Evolutionary conservation across 2,888 invertebrate species (phyloP), one percentile per base, ranked within the genome.

Genomic region (Pyralis farinalis): DNA sequence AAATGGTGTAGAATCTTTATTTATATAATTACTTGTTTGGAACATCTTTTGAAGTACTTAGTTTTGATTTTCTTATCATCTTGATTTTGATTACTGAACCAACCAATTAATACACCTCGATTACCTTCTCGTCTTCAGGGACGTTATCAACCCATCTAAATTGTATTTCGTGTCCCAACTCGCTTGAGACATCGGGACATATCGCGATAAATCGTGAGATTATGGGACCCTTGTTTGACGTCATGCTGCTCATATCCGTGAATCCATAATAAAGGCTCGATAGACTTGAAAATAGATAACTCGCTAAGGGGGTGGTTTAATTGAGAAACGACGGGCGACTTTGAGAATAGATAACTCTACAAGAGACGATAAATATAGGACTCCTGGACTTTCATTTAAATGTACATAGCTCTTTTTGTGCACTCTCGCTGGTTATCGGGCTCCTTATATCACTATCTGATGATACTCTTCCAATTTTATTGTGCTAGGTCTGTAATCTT

Each of bases 131-230:
- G 7, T 25, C 25, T 25, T 2, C 3, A 7, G 3, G 7, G 25
- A 25, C n/a, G 7, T 25, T n/a, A 25, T 7, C 25, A 16, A 2
- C 25, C 25, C 25, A 25, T 25, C 25, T 25, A 25, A 25, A 25
- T 25, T 25, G 25, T 25, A 25, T 25, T 25, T n/a, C 25, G 25
- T 25, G 25, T 25, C 25, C 25, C n/a, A 16, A 16, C 16, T 16
- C 3, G 16, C 25, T 25, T n/a, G 25, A 7, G 25, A 25, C 25
- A 8, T 9, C 9, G 34, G 34, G 25, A 25, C 27, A 35, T 12
- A 25, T 11, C 27, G 25, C 34, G 34, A 35, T 35, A 35, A 35
- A 35, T 25, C 27, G 7, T 7, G 11, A 35, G 34, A 12, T 35
- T 35, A 35, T 6, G 32, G 9, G 12, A 35, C 34, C 34, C 34